Base-by-base conservation (phyloP, 2,113 vertebrate genomes). In the Oreotrochilus melanogaster region DNA sequence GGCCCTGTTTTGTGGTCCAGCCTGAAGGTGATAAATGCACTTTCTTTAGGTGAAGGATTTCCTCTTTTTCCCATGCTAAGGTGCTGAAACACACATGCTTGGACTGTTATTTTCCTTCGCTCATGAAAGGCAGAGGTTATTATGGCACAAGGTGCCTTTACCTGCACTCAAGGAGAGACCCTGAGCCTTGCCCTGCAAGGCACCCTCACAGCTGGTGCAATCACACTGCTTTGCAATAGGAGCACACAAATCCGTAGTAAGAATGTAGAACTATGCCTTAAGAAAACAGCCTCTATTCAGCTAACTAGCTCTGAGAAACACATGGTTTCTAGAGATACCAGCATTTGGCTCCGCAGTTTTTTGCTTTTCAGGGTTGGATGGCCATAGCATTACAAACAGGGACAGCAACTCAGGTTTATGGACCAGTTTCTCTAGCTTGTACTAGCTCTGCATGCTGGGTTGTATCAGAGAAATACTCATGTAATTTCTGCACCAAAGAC, bases 331-430 rank as follows among this genome's bases (percentile, higher is more conserved):
- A 75, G 74, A 66, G 22, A 25, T 25, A 76, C 14, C 13, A 50
- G 47, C 7, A 19, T 25, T 60, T 81, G 53, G 31, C n/a, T 81
- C 35, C 73, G 84, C n/a, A 56, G 37, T 53, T 28, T 33, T 88
- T 93, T 93, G 33, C 65, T 88, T 93, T 78, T 70, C 2, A 6
- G 51, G 60, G 43, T 61, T 47, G 37, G 61, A 93, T 72, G 57
- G 6, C 85, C 83, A 65, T 31, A 8, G 35, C 45, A 43, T 93
- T 97, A 89, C 92, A 89, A 97, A 92, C 81, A 96, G 73, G 71
- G 14, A 97, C 75, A 94, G 30, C 51, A 82, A 24, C 51, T 76
- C 70, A 95, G 57, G 66, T 90, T 96, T 94, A 64, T 56, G 30
- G 85, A 93, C 64, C 47, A 43, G 54, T 93, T 85, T 85, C 72